Evolutionary conservation across 2,888 invertebrate genomes (phyloP).

Genomic region (Leucoma salicis): DNA sequence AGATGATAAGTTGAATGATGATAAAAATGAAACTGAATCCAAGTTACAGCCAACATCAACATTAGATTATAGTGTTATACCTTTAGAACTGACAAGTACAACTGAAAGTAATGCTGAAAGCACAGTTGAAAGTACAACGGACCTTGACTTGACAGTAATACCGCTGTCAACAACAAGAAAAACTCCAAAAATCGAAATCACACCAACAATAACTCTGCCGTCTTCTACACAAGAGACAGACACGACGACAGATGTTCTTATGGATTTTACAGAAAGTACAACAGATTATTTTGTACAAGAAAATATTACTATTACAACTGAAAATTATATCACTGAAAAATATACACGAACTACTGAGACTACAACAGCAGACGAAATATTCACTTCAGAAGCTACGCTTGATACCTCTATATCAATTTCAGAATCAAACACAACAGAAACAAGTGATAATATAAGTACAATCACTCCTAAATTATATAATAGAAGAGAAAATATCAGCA

Average conservation of each 20-base stretch:
- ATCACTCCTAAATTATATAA: slow-evolving; percentile 1
- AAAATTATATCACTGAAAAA: slow-evolving; percentile 13
- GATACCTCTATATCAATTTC: slow-evolving; percentile 13
- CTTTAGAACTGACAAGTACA: slow-evolving; percentile 69
- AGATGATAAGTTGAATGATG: slow-evolving; percentile 16
- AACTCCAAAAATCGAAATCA: slow-evolving; percentile 46
- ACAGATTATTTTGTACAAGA: slow-evolving; percentile 6
- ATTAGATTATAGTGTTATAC: slow-evolving; percentile 62
- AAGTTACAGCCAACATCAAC: slow-evolving; percentile 47
- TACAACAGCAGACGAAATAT: slow-evolving; percentile 9
- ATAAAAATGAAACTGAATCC: slow-evolving; percentile 29
- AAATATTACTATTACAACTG: slow-evolving; percentile 18
- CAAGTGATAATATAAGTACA: slow-evolving; percentile 14
- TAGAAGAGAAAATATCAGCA: slow-evolving; percentile 18
- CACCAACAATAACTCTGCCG: slow-evolving; percentile 55
- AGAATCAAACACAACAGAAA: slow-evolving; percentile 14
- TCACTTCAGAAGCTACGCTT: slow-evolving; percentile 16
- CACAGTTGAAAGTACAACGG: slow-evolving; percentile 60
- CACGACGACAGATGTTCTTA: slow-evolving; percentile 21
- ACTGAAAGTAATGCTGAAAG: slow-evolving; percentile 55
- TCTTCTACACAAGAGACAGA: slow-evolving; percentile 43
- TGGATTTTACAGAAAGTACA: slow-evolving; percentile 29
- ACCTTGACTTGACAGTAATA: slow-evolving; percentile 66
- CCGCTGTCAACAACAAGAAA: slow-evolving; percentile 59
- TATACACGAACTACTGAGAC: slow-evolving; percentile 20